Evolutionary conservation across 2,113 vertebrate species (phyloP).

Genomic region (Lanius collurio): DNA sequence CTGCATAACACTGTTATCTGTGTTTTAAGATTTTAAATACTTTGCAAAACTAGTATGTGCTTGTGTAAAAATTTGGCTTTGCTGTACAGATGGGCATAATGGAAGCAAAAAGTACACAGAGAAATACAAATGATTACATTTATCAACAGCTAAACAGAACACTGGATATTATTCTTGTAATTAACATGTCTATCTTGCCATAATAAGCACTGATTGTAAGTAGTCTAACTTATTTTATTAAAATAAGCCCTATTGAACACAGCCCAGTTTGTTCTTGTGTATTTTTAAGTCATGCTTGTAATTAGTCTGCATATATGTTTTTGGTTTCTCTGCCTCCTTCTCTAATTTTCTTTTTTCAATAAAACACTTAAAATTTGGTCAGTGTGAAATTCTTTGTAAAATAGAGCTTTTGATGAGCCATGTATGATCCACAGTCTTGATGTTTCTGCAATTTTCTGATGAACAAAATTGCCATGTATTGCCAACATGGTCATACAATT

Average conservation of each 20-base stretch:
- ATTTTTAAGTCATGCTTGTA: not conserved
- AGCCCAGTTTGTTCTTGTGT: not conserved
- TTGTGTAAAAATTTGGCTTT: not conserved
- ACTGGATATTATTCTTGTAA: not conserved
- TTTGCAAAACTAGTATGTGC: not conserved
- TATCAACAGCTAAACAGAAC: not conserved
- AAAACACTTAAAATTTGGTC: not conserved
- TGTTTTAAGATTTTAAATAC: slow-evolving; percentile 1
- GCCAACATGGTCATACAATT: not conserved
- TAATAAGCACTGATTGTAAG: not conserved
- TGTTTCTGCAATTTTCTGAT: not conserved
- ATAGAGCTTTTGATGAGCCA: not conserved
- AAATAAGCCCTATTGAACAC: not conserved
- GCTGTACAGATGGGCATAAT: not conserved
- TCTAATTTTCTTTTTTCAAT: not conserved
- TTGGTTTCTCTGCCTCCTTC: not conserved
- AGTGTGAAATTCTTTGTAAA: not conserved
- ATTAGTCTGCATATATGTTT: not conserved
- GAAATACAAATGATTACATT: not conserved
- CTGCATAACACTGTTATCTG: not conserved
- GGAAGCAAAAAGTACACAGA: not conserved
- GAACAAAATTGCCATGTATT: not conserved
- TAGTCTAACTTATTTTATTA: not conserved
- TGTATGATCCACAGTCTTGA: not conserved
- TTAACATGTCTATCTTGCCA: not conserved